Base-by-base conservation (phyloP, 1,140 invertebrate species). In the Neodiprion virginianus region DNA sequence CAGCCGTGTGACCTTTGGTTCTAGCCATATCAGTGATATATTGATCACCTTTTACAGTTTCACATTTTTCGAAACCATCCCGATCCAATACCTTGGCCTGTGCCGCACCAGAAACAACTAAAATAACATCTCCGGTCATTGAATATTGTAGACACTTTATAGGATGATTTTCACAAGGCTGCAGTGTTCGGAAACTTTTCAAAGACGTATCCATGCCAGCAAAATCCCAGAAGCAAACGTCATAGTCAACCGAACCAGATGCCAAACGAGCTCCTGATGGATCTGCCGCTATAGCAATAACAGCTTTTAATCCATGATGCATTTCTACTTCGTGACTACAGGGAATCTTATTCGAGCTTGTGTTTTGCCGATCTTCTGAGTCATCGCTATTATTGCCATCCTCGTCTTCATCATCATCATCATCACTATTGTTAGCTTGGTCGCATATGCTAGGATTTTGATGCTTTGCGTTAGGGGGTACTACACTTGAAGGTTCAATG, bases 201-300 rank as follows among this genome's bases (percentile, higher is more conserved):
- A 98, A 91, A 0, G 94, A 93, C 0, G 94, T 91, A 87, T 99
- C 97, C 97, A 99, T 99, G 9, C 98, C 98, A 74, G 96, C 95
- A 91, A 99, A 99, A 88, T 99, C 98, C 96, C 97, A 99, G 78
- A 99, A 96, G 74, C 94, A 95, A 0, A 99, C 94, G 79, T 99
- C 96, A 88, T 99, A 99, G 84, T 99, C 97, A 40, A 96, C 92
- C 8, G 95, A 96, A 10, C 98, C 98, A n/a, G 96, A 95, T 0
- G 97, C 96, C 12, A 99, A 87, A 47, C 98, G 89, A 17, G 96
- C 95, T 17, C 98, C 98, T 47, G 97, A 95, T 0, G 96, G 95
- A 89, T 99, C 98, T 1, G 96, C 92, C 11, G 94, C 93, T 5
- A 99, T 85, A 0, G 97, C 97, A 1, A 96, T 93, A 0, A 98